Base-by-base conservation (phyloP, 2,797 vertebrate species). In the Peromyscus attwateri region DNA sequence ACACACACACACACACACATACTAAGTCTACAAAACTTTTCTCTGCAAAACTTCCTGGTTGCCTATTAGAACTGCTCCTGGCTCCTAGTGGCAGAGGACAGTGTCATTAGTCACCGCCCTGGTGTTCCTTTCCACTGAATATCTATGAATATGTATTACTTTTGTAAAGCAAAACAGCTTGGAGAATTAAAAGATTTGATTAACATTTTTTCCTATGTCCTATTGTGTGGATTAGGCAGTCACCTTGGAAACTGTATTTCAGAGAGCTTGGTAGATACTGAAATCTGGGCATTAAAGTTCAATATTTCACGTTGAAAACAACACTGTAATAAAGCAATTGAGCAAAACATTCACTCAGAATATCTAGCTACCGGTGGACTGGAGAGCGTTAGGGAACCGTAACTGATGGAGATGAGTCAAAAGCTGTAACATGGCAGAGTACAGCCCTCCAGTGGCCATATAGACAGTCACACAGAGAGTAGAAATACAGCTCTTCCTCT, bases 101-200 rank as follows among this genome's bases (percentile, higher is more conserved):
- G 43, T 29, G 23, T 75, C 16, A 46, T 70, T 40, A 43, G 3
- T 34, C 57, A 49, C 57, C 73, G 49, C 49, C 64, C 76, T 82
- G 81, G 37, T 60, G 19, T 52, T 76, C 21, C 29, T 82, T 80
- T 70, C 43, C 62, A 49, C 37, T 70, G 66, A 87, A 62, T 68
- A 12, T 52, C 70, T 95, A 77, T 87, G 70, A 94, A 93, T 93
- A 96, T 84, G 19, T 27, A 87, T 90, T 66, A 80, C 55, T 76
- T 88, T 82, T 57, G 21, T 46, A 88, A 88, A 96, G 40, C 92
- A 93, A 92, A 94, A 75, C 27, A 95, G 55, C 71, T 93, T 68
- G 12, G 87, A 92, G 68, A 88, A 84, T 52, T 91, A 77, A 68
- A 94, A 83, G 4, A 84, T 89, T 49, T 92, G 66, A 84, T 71